A percentile compares a stretch with the other conserved stretches of the same genome.
Conservation (phyloP, 2,113 vertebrate genomes). For the Oreocharis arfaki region DNA sequence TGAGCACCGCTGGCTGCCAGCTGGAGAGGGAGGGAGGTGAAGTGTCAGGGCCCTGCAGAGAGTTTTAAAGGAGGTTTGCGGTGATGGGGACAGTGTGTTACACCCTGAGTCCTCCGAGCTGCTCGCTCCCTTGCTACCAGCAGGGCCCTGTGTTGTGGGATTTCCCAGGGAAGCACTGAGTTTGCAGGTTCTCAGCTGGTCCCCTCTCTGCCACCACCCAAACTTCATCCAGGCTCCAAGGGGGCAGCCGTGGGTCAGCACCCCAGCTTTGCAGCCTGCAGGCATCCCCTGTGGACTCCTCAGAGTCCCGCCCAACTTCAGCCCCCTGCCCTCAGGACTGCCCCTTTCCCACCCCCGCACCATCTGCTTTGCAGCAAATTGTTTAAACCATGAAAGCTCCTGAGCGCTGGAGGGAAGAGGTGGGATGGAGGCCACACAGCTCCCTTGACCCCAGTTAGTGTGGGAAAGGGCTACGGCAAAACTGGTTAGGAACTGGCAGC, state of each 20-base stretch:
- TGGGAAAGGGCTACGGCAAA: not conserved
- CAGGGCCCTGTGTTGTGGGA: not conserved
- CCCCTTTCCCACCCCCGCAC: not conserved
- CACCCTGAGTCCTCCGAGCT: accelerated
- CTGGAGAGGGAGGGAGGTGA: not conserved
- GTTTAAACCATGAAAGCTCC: not conserved
- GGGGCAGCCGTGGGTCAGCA: accelerated
- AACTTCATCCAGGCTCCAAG: not conserved
- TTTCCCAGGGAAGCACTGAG: not conserved
- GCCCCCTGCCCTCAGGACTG: not conserved
- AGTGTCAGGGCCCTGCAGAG: not conserved
- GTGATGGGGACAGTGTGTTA: not conserved
- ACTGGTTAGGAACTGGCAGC: conserved; percentile 6
- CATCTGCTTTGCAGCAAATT: not conserved
- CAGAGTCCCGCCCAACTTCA: accelerated
- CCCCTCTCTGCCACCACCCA: not conserved
- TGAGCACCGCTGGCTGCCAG: not conserved
- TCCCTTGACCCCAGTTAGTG: not conserved
- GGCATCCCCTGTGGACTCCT: accelerated
- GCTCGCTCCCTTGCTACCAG: not conserved
- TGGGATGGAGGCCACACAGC: not conserved
- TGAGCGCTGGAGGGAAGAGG: not conserved
- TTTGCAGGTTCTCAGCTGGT: not conserved
- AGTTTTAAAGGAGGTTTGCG: not conserved
- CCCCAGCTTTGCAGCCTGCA: not conserved